phyloP scores from a whole-genome alignment of 2,113 vertebrate species.

The Maccullochella peelii region DNA sequence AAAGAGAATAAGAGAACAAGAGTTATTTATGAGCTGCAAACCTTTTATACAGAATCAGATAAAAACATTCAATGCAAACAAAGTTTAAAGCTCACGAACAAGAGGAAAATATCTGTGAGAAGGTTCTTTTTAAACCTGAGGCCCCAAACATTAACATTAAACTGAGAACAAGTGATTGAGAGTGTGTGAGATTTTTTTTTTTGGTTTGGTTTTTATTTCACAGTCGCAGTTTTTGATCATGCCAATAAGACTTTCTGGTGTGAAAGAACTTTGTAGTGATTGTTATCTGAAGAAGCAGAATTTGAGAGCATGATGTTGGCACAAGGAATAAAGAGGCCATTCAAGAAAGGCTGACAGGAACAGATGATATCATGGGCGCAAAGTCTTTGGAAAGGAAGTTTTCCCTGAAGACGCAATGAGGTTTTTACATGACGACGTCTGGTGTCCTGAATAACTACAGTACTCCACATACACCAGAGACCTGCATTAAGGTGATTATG shows the following conservation, averaged over 20 bases:
- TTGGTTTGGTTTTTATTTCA: no score
- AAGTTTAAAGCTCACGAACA: background rate
- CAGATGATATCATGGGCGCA: background rate
- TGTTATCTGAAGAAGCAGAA: background rate
- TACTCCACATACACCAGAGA: background rate
- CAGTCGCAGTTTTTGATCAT: no score
- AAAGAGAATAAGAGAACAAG: constrained; percentile 38
- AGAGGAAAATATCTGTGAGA: background rate
- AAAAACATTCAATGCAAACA: background rate
- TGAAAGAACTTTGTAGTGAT: no score
- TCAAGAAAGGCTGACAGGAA: background rate
- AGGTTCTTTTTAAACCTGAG: background rate
- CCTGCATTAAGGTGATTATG: background rate
- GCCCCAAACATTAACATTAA: no score
- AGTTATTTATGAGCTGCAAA: no score
- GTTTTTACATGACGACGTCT: no score
- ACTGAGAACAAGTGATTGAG: no score
- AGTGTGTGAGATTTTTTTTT: no score
- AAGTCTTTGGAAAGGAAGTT: background rate
- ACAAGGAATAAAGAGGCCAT: background rate
- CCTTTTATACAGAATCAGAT: background rate
- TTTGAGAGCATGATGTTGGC: background rate
- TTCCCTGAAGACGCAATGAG: background rate
- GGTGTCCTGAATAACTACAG: no score
- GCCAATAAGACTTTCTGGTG: no score